A percentile compares a stretch with the other conserved stretches of the same genome.
phyloP scores from a whole-genome alignment of 2,113 vertebrate genomes.

The Genyomyrus donnyi region DNA sequence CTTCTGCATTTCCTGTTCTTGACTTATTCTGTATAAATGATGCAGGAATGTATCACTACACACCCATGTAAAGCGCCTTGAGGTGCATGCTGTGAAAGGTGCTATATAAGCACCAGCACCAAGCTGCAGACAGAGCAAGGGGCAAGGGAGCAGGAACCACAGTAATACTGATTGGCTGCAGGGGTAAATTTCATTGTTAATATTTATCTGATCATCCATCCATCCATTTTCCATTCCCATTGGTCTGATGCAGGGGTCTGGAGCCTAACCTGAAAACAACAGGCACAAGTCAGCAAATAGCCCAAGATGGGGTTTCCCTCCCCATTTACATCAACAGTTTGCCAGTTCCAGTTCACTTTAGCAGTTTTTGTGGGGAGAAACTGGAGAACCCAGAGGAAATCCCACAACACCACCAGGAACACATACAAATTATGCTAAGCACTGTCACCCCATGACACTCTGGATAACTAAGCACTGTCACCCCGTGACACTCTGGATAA shows the following conservation, averaged over 20 bases:
- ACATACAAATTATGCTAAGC: background rate
- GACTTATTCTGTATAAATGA: background rate
- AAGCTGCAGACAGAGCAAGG: background rate
- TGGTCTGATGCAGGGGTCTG: background rate
- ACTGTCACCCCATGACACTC: background rate
- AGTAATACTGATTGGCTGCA: background rate
- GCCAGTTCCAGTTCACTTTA: background rate
- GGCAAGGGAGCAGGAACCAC: background rate
- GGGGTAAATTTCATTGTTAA: background rate
- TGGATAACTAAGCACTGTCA: background rate
- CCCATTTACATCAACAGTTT: background rate
- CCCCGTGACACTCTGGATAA: no score
- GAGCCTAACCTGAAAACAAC: background rate
- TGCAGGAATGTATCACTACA: background rate
- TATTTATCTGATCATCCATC: background rate
- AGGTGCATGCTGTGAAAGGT: background rate
- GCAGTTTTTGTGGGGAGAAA: background rate
- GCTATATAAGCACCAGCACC: background rate
- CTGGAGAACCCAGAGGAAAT: background rate
- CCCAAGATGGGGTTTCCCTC: background rate
- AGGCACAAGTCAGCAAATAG: background rate
- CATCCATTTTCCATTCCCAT: background rate
- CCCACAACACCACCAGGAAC: background rate
- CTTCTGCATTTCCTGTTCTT: background rate
- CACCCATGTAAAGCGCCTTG: background rate